These are phyloP conservation scores for Bombus confusus DNA, from an alignment of 1,140 invertebrate species.

Conservation along the genomic window DNA sequence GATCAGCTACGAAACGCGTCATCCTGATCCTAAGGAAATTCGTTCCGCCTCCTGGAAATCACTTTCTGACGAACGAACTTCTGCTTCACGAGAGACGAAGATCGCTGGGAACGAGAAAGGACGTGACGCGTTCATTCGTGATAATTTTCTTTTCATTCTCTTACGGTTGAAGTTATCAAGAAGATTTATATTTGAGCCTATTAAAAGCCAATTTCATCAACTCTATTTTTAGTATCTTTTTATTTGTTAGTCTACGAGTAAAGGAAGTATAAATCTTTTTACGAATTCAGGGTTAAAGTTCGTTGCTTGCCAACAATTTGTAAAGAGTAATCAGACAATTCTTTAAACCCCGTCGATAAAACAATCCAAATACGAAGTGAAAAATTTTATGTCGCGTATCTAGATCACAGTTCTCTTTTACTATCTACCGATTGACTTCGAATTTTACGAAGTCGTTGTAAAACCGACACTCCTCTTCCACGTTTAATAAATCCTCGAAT, in stretches of 20 bases:
- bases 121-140: neutral
- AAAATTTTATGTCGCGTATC: neutral
- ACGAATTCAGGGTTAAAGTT: neutral
- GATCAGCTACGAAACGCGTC: constrained; percentile 28
- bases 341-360: neutral
- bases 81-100: neutral
- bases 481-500: neutral
- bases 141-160: neutral
- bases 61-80: constrained; percentile 19
- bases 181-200: neutral
- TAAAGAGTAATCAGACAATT: neutral
- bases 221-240: neutral
- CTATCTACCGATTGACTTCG: no score
- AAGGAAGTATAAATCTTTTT: neutral
- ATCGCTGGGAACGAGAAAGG: neutral
- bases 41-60: constrained; percentile 8
- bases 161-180: neutral
- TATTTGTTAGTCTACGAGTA: no score
- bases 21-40: constrained; percentile 18
- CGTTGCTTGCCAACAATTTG: neutral
- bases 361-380: neutral
- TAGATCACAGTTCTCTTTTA: neutral
- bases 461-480: neutral
- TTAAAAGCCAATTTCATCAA: no score
- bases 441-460: neutral